Base-by-base conservation (phyloP, 2,113 vertebrate species). In the Anarhynchus alexandrinus region DNA sequence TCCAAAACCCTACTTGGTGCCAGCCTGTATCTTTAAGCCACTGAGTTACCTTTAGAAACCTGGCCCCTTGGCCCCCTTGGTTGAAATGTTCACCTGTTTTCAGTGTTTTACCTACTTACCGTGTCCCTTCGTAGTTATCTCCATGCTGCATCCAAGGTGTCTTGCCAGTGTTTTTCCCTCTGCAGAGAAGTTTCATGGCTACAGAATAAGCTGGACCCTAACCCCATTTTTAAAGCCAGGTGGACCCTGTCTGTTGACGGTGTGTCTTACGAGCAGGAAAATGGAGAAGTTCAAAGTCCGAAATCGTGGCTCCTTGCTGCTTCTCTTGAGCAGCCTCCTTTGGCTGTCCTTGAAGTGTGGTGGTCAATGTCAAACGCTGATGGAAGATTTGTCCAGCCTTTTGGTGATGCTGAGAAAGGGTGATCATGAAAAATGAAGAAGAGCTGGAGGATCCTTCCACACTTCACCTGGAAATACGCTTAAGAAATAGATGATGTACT, bases 271-370 rank as follows among this genome's bases (percentile, higher is more conserved):
- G 2, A 82, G 47, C 29, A 78, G 83, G 42, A 78, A 47, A 58
- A 57, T 11, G 9, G 71, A 73, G 54, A 90, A 54, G 32, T 66
- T 38, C 22, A 0, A 74, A 82, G 51, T 51, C n/a, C 6, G 4
- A 67, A 10, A 19, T 40, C 0, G 0, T 80, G 32, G 19, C 45
- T 93, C 45, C n/a, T 58, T 2, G 2, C 13, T 66, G 34, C 45
- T 58, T 73, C 17, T 78, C 51, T 90, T 91, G 58, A 72, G 66
- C 65, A 82, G 64, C 34, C 15, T 89, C 70, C 72, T 80, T 78
- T 0, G 1, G 21, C 61, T 74, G 38, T 70, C 25, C 49, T 69
- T 87, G 43, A 36, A 15, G 85, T 26, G 10, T 65, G 9, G 15
- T 43, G 13, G n/a, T 58, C 2, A 1, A 5, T 82, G 30, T 87